A percentile compares a stretch with the other conserved stretches of the same genome.
Evolutionary conservation across 2,888 invertebrate species (phyloP).

Genomic region (Dicranocentrus wangi): DNA sequence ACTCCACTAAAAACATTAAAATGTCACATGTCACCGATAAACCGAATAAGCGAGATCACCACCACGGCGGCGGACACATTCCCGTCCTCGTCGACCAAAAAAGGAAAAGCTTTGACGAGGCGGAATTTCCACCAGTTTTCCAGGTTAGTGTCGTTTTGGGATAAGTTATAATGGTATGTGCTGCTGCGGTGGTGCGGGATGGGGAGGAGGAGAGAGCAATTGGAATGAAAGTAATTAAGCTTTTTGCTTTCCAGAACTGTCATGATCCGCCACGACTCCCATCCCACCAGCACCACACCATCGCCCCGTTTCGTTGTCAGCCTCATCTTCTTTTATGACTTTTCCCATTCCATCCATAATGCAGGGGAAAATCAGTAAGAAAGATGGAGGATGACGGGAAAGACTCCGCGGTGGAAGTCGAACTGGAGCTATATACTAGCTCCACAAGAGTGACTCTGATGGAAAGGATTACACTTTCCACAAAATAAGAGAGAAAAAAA

Average conservation of each 20-base stretch:
- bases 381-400: no score
- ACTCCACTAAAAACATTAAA: conserved; percentile 12
- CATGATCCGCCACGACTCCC: neutral
- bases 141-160: conserved; percentile 1
- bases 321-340: conserved; percentile 35
- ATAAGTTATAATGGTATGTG: neutral
- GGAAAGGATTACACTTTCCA: no score
- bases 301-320: neutral
- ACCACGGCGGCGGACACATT: neutral
- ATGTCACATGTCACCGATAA: neutral
- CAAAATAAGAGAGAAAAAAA: no score
- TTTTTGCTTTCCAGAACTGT: neutral
- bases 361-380: no score
- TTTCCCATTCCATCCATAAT: conserved; percentile 38
- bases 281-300: neutral
- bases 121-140: no score
- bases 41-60: neutral
- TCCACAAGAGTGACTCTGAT: no score
- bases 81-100: no score
- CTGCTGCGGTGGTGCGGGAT: neutral
- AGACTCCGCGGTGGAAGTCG: no score
- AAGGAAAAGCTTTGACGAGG: neutral
- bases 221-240: conserved; percentile 17
- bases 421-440: no score
- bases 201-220: no score